A percentile compares a stretch with the other conserved stretches of the same genome.
These are phyloP conservation scores for Eulemur macaco DNA, from an alignment of 2,113 vertebrate genomes.

Conservation along the genomic window DNA sequence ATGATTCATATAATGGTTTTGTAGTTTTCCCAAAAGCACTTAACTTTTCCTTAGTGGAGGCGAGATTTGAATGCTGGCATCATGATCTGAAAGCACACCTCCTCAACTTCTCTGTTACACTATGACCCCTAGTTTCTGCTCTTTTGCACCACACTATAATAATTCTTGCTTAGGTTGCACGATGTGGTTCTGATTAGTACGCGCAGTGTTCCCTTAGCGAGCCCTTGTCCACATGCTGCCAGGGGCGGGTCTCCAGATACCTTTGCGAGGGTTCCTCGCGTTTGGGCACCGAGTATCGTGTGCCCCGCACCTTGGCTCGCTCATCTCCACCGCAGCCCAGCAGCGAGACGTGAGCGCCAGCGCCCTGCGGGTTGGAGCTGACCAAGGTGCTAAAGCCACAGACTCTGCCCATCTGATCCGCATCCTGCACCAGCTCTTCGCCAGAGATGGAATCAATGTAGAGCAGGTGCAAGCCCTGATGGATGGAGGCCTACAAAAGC, in stretches of 20 bases:
- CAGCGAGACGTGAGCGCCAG: not conserved
- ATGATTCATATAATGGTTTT: not conserved
- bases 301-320: not conserved
- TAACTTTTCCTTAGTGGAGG: not conserved
- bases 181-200: not conserved
- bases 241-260: not conserved
- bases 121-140: not conserved
- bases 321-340: not conserved
- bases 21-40: not conserved
- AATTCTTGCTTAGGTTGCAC: not conserved
- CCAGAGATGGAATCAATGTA: conserved; percentile 88
- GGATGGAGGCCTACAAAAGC: conserved; percentile 95
- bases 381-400: conserved; percentile 88
- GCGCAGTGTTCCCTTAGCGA: rapidly evolving
- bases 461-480: conserved; percentile 93
- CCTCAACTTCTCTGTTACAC: not conserved
- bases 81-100: not conserved
- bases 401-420: conserved; percentile 89
- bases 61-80: not conserved
- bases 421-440: conserved; percentile 89
- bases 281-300: not conserved
- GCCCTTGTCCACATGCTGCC: rapidly evolving
- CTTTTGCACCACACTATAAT: not conserved
- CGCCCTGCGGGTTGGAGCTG: conserved; percentile 54
- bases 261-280: not conserved